These are phyloP conservation scores for Ammospiza nelsoni DNA, from an alignment of 2,113 vertebrate genomes.

Conservation along the genomic window DNA sequence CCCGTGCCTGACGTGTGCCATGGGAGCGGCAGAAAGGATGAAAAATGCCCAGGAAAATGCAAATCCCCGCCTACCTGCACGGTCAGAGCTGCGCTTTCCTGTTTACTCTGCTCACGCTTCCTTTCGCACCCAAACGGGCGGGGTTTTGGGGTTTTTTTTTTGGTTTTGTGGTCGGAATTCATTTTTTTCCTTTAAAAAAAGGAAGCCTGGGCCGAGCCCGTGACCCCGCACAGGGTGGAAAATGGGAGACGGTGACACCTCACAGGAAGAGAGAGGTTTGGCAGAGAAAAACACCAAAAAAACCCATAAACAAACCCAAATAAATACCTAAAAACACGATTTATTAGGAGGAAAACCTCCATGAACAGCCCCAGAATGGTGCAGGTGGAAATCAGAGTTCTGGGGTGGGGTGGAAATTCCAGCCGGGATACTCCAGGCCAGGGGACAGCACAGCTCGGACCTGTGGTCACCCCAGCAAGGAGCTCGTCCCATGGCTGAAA, in stretches of 20 bases:
- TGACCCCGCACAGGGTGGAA: background rate
- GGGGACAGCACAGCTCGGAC: no score
- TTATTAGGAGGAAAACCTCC: background rate
- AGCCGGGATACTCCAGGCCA: no score
- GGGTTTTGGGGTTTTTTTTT: background rate
- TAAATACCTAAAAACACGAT: background rate
- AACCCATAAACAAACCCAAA: accelerated
- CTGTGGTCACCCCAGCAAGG: background rate
- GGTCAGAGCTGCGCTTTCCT: conserved; percentile 85
- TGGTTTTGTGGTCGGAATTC: no score
- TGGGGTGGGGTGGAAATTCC: background rate
- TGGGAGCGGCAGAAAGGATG: conserved; percentile 80
- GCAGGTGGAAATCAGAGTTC: no score
- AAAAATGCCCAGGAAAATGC: conserved; percentile 81
- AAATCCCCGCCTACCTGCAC: conserved; percentile 70
- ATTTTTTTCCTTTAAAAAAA: background rate
- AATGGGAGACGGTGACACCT: no score
- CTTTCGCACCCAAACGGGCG: conserved; percentile 31
- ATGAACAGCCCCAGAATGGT: no score
- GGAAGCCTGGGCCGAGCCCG: background rate
- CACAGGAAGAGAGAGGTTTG: no score
- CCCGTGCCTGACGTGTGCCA: conserved; percentile 47
- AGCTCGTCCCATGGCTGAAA: background rate
- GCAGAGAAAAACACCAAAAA: no score
- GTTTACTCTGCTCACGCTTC: conserved; percentile 88